phyloP scores from a whole-genome alignment of 2,888 invertebrate species.

The Bombyx huttoni region DNA sequence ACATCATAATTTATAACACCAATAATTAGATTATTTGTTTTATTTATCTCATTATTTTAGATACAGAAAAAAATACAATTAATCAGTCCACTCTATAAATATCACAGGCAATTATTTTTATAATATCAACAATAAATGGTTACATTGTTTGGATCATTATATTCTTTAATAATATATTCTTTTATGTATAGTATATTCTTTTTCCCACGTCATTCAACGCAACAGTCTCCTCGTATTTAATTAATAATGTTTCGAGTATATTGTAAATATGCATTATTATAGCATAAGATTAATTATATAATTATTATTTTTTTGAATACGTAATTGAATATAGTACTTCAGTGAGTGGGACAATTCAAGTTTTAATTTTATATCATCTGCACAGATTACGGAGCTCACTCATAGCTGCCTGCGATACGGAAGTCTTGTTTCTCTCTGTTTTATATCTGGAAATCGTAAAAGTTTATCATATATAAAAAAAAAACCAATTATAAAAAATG shows the following conservation, averaged over 20 bases:
- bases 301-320: too few species aligned
- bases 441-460: constrained; percentile 37
- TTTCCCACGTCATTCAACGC: too few species aligned
- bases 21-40: background rate
- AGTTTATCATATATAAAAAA: background rate
- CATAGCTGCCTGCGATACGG: constrained; percentile 49
- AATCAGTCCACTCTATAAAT: background rate
- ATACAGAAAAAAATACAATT: constrained; percentile 1
- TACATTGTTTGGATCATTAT: too few species aligned
- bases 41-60: background rate
- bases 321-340: too few species aligned
- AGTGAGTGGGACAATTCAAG: background rate
- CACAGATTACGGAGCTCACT: constrained; percentile 47
- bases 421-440: constrained; percentile 48
- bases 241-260: too few species aligned
- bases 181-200: too few species aligned
- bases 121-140: background rate
- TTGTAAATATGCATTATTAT: background rate
- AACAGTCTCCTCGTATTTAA: too few species aligned
- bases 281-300: too few species aligned
- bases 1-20: background rate
- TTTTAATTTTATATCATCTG: constrained; percentile 37
- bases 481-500: background rate
- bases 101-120: background rate
- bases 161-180: too few species aligned